Conservation (phyloP, 1,140 invertebrate species). For the Eurosta solidaginis region DNA sequence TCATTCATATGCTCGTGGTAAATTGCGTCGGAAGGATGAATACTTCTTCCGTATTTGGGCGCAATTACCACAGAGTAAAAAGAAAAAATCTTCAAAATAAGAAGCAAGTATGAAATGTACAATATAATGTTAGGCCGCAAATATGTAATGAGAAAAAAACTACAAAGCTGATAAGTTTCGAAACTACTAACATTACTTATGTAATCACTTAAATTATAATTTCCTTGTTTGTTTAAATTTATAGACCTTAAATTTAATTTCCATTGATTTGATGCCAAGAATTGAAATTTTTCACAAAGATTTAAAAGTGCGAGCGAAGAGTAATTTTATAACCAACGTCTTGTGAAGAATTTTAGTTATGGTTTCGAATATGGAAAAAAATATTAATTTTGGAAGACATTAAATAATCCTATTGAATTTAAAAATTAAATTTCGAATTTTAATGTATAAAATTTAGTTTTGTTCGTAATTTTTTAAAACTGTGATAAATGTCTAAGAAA, state of each 20-base stretch:
- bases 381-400: constrained; percentile 14
- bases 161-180: constrained; percentile 10
- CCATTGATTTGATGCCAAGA: not conserved
- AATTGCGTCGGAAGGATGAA: constrained; percentile 81
- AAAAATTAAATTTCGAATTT: not conserved
- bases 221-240: constrained; percentile 1
- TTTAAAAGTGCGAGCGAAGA: constrained; percentile 21
- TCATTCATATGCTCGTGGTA: constrained; percentile 80
- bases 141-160: constrained; percentile 2
- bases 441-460: constrained; percentile 23
- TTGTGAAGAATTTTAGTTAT: not conserved
- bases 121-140: not conserved
- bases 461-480: constrained; percentile 26
- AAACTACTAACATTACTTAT: too few species aligned
- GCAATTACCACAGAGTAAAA: constrained; percentile 52
- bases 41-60: constrained; percentile 87
- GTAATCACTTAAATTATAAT: not conserved
- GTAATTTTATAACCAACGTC: constrained; percentile 9
- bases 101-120: not conserved
- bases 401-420: not conserved
- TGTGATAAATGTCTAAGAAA: constrained; percentile 29
- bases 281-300: not conserved
- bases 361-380: not conserved
- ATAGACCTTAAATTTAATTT: too few species aligned
- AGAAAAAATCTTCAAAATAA: constrained; percentile 35